Evolutionary conservation across 2,113 vertebrate species (phyloP), one percentile per base, ranked within the genome.

Genomic region (Conger conger): DNA sequence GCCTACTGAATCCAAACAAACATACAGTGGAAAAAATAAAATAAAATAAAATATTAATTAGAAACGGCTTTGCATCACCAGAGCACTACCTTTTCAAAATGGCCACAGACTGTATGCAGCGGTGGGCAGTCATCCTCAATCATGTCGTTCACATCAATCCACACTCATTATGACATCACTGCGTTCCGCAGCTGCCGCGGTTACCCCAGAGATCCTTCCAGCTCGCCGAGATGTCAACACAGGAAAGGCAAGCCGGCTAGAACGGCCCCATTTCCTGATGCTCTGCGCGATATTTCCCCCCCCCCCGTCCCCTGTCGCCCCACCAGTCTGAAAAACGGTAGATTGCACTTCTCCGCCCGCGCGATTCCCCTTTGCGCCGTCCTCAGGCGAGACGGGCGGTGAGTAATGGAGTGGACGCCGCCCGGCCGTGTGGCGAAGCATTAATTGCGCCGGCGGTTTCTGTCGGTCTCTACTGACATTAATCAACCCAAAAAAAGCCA

Each of bases 291-390:
- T n/a, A n/a, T n/a, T n/a, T n/a, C n/a, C 2, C 23, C 2, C 27
- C 57, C 27, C 57, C 20, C 4, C 20, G 57, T 27, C 57, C 27
- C 57, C 57, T 63, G 57, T 63, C 18, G 18, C 57, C 23, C 23
- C 20, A 17, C 68, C 86, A 82, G 23, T 53, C 85, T 80, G 83
- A 88, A 82, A 33, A 40, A 20, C 81, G 83, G 54, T 6, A 88
- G 38, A 81, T 76, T 57, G 68, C 17, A 16, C 68, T 50, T 27
- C 4, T 27, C 7, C 23, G 20, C 50, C 13, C n/a, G 40, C 38
- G 27, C 11, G 45, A 80, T 30, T 80, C 42, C 86, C 50, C 18
- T 60, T 23, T 0, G 18, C 4, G 4, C 23, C 54, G 82, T 30
- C 88, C 83, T 63, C 20, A 37, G 20, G 18, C 36, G 17, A 80